These are phyloP conservation scores for Toxotes chatareus DNA, from an alignment of 2,113 vertebrate species.

Conservation along the genomic window DNA sequence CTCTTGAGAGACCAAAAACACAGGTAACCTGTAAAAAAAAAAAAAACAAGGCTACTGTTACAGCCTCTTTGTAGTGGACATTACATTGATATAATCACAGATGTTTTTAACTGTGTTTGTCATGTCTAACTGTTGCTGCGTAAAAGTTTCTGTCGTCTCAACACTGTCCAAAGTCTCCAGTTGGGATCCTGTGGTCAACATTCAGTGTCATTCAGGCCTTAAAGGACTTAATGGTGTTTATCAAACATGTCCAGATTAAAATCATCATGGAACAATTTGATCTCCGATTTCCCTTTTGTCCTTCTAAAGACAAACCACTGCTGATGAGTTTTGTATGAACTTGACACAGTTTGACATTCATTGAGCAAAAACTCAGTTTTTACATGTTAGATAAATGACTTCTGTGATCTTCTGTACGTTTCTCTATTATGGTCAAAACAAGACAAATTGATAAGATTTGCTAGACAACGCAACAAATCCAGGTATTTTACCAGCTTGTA, in stretches of 20 bases:
- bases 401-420: background rate
- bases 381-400: background rate
- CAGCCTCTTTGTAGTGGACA: background rate
- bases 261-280: background rate
- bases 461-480: background rate
- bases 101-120: conserved; percentile 20
- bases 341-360: background rate
- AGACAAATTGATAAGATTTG: background rate
- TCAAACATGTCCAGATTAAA: conserved; percentile 60
- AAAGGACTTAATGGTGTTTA: conserved; percentile 37
- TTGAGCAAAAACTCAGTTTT: background rate
- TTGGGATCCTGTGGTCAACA: conserved; percentile 29
- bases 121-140: background rate
- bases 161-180: conserved; percentile 28
- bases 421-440: background rate
- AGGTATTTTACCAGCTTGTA: conserved; percentile 1
- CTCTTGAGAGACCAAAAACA: conserved; percentile 41
- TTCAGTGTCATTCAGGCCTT: conserved; percentile 35
- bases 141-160: conserved; percentile 32
- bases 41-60: background rate
- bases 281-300: conserved; percentile 5
- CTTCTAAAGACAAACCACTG: background rate
- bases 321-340: background rate
- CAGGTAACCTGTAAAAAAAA: background rate
- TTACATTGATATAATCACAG: background rate